Evolutionary conservation across 2,797 vertebrate species (phyloP).

Genomic region (Catamblyrhynchus diadema): DNA sequence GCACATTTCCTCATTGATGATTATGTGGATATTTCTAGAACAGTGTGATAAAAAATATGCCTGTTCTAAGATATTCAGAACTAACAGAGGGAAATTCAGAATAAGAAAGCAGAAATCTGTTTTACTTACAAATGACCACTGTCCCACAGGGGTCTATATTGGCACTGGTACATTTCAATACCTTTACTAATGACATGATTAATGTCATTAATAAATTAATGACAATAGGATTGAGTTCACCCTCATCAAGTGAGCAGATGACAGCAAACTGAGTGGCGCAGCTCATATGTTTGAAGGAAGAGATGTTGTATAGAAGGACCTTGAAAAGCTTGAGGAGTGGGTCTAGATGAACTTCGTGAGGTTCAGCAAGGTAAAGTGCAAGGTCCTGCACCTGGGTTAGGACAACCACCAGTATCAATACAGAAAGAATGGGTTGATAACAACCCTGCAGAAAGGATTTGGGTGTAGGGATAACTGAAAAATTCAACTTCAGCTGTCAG

Average conservation of each 20-base stretch:
- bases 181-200: background rate
- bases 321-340: background rate
- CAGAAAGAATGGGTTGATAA: background rate
- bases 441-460: background rate
- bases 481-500: background rate
- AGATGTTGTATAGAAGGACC: background rate
- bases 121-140: background rate
- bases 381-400: background rate
- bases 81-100: background rate
- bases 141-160: background rate
- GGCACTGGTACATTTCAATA: background rate
- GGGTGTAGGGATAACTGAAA: background rate
- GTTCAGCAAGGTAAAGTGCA: background rate
- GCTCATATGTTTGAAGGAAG: background rate
- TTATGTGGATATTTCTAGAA: background rate
- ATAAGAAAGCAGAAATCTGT: background rate
- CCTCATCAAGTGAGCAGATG: background rate
- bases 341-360: background rate
- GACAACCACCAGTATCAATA: background rate
- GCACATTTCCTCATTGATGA: background rate
- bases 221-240: background rate
- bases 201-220: no score
- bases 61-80: background rate
- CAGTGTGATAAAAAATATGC: background rate
- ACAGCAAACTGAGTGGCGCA: background rate